Conservation (phyloP, 1,140 invertebrate genomes). For the Cephus cinctus region DNA sequence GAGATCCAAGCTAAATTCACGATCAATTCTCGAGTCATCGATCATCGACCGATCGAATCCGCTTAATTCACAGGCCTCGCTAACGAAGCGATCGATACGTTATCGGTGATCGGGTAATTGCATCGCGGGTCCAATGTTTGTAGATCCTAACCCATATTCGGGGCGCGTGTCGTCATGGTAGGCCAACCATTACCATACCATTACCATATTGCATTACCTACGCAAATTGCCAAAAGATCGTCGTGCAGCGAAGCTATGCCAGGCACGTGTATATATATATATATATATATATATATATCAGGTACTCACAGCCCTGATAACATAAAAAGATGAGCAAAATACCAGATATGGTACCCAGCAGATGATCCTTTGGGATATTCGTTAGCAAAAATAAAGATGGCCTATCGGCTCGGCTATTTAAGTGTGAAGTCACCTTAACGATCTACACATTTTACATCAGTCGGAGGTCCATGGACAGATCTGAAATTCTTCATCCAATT, state of each 20-base stretch:
- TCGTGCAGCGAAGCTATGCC: slow-evolving; percentile 1
- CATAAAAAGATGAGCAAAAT: background rate
- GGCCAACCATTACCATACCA: slow-evolving; percentile 12
- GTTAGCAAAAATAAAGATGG: too few species aligned
- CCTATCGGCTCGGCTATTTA: too few species aligned
- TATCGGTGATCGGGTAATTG: slow-evolving; percentile 21
- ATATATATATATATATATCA: slow-evolving; percentile 2
- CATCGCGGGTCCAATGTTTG: slow-evolving; percentile 3
- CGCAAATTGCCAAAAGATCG: slow-evolving; percentile 14
- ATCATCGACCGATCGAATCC: slow-evolving; percentile 12
- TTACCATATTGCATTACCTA: slow-evolving; percentile 14
- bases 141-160: slow-evolving; percentile 6
- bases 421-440: too few species aligned
- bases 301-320: too few species aligned
- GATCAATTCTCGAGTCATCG: too few species aligned
- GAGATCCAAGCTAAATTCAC: too few species aligned
- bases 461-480: too few species aligned
- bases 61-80: slow-evolving; percentile 17
- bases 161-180: slow-evolving; percentile 9
- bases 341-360: background rate
- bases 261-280: background rate
- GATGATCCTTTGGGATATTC: too few species aligned
- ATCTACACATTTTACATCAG: too few species aligned
- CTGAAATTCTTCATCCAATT: too few species aligned
- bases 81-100: slow-evolving; percentile 35